Evolutionary conservation across 1,140 invertebrate genomes (phyloP).

Genomic region (Drosophila mojavensis): DNA sequence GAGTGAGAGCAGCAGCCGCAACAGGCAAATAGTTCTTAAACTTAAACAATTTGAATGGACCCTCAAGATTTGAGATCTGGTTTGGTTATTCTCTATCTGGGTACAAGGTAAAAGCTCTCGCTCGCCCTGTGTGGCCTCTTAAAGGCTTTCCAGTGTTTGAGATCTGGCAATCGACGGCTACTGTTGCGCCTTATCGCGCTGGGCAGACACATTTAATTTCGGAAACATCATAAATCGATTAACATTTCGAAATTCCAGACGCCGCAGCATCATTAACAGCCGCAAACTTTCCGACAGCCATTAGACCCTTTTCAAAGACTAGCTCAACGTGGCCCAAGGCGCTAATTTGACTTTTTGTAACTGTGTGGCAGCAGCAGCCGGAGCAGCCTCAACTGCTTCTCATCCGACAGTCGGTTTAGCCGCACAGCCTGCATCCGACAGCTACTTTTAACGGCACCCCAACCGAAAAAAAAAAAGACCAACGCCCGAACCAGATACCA

Average conservation of each 20-base stretch:
- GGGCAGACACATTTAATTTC: conserved; percentile 65
- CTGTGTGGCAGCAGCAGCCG: not conserved
- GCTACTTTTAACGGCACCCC: conserved; percentile 41
- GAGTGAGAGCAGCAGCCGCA: not conserved
- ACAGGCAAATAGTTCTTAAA: conserved; percentile 49
- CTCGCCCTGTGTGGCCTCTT: conserved; percentile 65
- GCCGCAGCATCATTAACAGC: conserved; percentile 71
- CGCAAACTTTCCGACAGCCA: conserved; percentile 74
- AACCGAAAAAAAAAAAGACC: not conserved
- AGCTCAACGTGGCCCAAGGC: conserved; percentile 47
- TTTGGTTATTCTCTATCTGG: too few species aligned
- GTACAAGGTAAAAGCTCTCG: conserved; percentile 11
- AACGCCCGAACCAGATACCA: conserved; percentile 24
- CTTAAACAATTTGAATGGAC: conserved; percentile 24
- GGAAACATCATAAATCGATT: conserved; percentile 79
- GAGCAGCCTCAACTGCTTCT: conserved; percentile 11
- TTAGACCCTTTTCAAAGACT: conserved; percentile 73
- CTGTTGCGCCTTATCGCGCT: conserved; percentile 64
- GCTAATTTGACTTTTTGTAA: conserved; percentile 71
- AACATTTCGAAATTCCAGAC: conserved; percentile 51
- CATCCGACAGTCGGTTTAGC: conserved; percentile 28
- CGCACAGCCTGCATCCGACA: conserved; percentile 52
- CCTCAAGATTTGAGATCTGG: too few species aligned
- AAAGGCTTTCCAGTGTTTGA: conserved; percentile 48
- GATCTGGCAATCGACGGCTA: conserved; percentile 33